phyloP scores from a whole-genome alignment of 2,797 vertebrate genomes.

The Morelia viridis region DNA sequence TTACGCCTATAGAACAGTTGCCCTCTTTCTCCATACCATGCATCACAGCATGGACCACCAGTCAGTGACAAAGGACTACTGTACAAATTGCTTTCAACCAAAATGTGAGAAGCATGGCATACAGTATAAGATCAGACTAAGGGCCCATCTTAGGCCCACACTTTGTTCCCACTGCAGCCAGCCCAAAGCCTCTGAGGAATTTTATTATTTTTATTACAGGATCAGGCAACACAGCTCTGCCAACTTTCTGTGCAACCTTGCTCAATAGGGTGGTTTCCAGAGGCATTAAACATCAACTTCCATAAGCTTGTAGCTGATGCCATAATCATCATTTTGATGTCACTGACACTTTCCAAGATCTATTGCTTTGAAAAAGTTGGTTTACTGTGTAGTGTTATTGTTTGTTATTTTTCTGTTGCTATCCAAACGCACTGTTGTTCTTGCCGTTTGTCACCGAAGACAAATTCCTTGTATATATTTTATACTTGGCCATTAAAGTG shows the following conservation, averaged over 20 bases:
- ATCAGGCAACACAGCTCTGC: neutral
- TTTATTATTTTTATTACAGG: neutral
- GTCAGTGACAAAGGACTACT: neutral
- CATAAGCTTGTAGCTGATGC: neutral
- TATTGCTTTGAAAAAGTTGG: neutral
- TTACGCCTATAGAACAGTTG: slow-evolving; percentile 6
- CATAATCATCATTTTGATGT: neutral
- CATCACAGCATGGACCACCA: neutral
- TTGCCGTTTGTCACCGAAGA: no score
- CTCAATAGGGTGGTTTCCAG: neutral
- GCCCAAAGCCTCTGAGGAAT: neutral
- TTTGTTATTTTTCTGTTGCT: no score
- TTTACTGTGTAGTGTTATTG: no score
- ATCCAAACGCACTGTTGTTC: no score
- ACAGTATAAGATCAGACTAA: neutral
- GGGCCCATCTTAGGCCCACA: neutral
- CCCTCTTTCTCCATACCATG: slow-evolving; percentile 41
- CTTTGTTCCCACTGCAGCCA: neutral
- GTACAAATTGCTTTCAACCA: neutral
- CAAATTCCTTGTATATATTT: no score
- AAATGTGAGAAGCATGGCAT: neutral
- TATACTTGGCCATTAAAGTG: no score
- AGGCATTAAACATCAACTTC: neutral
- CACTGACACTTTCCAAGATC: neutral
- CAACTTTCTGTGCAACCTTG: neutral